These are phyloP conservation scores for Leptinotarsa undecemlineata DNA, from an alignment of 1,140 invertebrate species.

Conservation along the genomic window DNA sequence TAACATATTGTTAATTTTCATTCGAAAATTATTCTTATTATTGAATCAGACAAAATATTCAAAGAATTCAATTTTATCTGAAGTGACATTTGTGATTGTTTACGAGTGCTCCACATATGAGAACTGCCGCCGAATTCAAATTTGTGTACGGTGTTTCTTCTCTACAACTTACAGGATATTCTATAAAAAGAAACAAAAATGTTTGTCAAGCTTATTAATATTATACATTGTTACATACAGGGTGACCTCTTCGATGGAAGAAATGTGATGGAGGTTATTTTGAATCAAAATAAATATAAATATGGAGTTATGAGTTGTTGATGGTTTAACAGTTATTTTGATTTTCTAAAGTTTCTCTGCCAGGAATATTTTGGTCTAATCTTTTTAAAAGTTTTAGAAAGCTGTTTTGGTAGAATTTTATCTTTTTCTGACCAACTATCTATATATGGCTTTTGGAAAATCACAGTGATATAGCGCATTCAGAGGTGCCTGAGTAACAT, in stretches of 20 bases:
- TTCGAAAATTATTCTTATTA: background rate
- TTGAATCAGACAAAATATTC: background rate
- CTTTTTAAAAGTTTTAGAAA: too few relatives aligned
- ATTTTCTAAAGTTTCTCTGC: too few relatives aligned
- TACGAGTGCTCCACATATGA: slow-evolving; percentile 46
- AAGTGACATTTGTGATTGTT: slow-evolving; percentile 52
- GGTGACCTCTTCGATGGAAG: background rate
- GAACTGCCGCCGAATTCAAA: slow-evolving; percentile 49
- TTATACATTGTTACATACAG: background rate
- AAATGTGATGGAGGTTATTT: slow-evolving; percentile 5
- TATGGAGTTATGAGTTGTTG: background rate
- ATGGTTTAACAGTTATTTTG: too few relatives aligned
- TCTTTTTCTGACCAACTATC: too few relatives aligned
- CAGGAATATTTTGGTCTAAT: too few relatives aligned
- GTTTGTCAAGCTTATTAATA: background rate
- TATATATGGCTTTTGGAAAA: too few relatives aligned
- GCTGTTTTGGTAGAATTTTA: too few relatives aligned
- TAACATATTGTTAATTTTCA: background rate
- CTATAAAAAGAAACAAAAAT: too few relatives aligned
- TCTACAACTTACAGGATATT: background rate
- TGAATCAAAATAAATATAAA: background rate
- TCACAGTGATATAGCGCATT: too few relatives aligned
- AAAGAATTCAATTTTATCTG: background rate
- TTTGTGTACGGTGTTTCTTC: background rate
- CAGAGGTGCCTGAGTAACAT: too few relatives aligned